Conservation (phyloP, 2,888 invertebrate species). For the Stenolophus ochropezus region DNA sequence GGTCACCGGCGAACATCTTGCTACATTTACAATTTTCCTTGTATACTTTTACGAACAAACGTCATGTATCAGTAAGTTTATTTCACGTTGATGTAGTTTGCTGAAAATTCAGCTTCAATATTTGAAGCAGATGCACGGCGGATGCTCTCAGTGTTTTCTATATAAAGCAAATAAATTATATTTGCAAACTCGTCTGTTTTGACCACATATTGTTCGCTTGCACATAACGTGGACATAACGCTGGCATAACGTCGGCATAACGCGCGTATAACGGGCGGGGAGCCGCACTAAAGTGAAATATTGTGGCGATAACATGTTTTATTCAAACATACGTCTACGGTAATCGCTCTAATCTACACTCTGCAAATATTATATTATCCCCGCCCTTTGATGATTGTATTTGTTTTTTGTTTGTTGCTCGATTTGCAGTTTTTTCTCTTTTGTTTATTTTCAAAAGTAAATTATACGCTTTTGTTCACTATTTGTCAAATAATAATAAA, state of each 20-base stretch:
- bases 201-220: constrained; percentile 22
- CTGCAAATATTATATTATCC: constrained; percentile 22
- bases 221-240: constrained; percentile 34
- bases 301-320: constrained; percentile 35
- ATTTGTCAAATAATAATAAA: constrained; percentile 29
- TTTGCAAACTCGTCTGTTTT: constrained; percentile 28
- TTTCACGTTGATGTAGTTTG: not conserved
- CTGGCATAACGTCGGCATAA: constrained; percentile 2
- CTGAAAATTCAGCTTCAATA: not conserved
- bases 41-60: not conserved
- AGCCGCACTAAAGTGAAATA: constrained; percentile 33
- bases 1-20: not conserved
- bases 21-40: not conserved
- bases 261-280: not conserved
- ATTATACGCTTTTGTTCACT: not conserved
- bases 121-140: not conserved
- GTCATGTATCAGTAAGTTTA: not conserved
- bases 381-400: not conserved
- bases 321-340: constrained; percentile 33
- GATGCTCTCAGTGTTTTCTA: constrained; percentile 6
- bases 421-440: constrained; percentile 1
- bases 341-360: constrained; percentile 26
- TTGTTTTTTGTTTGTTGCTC: constrained; percentile 9
- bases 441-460: not conserved
- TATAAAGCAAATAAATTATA: constrained; percentile 37